phyloP scores from a whole-genome alignment of 2,113 vertebrate genomes.

The Hydrolagus affinis region DNA sequence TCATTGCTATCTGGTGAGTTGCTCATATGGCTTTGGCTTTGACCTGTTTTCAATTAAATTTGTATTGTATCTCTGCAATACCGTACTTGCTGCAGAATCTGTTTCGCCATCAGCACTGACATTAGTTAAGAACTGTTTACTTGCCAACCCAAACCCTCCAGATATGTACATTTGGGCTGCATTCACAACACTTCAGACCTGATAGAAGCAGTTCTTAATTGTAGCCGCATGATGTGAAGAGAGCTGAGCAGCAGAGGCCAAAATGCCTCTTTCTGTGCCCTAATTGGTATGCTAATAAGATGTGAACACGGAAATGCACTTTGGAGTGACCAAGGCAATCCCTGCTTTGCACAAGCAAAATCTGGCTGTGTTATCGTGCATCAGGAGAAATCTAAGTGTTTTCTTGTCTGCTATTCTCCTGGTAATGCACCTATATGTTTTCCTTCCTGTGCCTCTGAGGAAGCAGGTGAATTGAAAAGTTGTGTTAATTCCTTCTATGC shows the following conservation, averaged over 20 bases:
- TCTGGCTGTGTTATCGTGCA: background rate
- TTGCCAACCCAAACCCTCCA: background rate
- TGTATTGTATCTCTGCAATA: background rate
- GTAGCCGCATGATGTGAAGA: background rate
- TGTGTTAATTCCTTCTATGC: background rate
- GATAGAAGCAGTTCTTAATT: slow-evolving; percentile 1
- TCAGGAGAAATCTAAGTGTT: background rate
- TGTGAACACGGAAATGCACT: background rate
- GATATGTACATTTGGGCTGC: background rate
- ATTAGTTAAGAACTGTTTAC: background rate
- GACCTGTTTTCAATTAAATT: background rate
- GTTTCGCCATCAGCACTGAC: background rate
- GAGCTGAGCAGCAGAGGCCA: background rate
- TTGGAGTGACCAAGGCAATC: background rate
- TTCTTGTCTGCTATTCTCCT: background rate
- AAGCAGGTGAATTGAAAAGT: background rate
- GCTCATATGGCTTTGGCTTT: background rate
- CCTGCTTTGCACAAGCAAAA: background rate
- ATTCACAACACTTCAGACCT: too few relatives aligned
- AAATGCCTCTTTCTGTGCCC: background rate
- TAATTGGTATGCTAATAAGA: background rate
- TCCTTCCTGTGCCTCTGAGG: background rate
- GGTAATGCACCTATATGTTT: background rate
- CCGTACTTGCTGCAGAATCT: background rate
- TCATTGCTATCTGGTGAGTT: background rate